phyloP scores from a whole-genome alignment of 2,113 vertebrate species.

The Pheucticus melanocephalus region DNA sequence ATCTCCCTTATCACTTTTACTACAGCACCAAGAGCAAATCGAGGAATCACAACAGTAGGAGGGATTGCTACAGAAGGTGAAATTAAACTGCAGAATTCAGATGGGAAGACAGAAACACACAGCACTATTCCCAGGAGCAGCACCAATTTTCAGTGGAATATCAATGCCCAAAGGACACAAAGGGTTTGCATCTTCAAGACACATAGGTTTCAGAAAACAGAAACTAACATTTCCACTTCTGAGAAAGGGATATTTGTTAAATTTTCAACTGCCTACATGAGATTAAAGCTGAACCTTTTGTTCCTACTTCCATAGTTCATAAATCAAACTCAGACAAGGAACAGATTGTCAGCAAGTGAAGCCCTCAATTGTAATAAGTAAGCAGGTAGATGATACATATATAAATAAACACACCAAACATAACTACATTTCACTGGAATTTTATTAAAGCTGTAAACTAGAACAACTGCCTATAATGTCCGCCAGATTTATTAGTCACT shows the following conservation, averaged over 20 bases:
- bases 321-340: not conserved
- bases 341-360: not conserved
- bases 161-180: not conserved
- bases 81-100: not conserved
- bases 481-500: constrained; percentile 7
- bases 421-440: not conserved
- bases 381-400: not conserved
- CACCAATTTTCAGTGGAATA: not conserved
- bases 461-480: not conserved
- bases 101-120: not conserved
- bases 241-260: not conserved
- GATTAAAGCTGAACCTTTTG: not conserved
- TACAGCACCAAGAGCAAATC: not conserved
- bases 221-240: not conserved
- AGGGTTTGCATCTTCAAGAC: not conserved
- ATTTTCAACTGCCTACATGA: not conserved
- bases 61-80: not conserved
- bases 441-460: constrained; percentile 1
- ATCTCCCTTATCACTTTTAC: not conserved
- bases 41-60: not conserved
- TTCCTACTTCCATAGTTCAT: not conserved
- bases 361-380: not conserved
- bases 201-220: not conserved
- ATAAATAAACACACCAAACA: not conserved
- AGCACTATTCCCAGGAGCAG: not conserved